A percentile compares a stretch with the other conserved stretches of the same genome.
Evolutionary conservation across 2,113 vertebrate species (phyloP).

Genomic region (Meleagris gallopavo): DNA sequence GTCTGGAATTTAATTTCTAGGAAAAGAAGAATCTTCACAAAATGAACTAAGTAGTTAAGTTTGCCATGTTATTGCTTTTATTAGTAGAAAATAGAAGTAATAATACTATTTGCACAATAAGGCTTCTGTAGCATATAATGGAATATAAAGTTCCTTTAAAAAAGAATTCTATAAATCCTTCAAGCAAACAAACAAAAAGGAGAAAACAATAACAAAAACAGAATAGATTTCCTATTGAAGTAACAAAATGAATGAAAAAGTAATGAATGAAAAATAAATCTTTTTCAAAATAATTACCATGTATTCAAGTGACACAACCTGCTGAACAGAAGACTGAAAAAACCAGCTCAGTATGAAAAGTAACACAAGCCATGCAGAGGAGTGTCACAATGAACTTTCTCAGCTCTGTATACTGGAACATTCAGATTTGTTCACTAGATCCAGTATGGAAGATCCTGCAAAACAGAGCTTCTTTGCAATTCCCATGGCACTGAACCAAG

Average conservation of each 20-base stretch:
- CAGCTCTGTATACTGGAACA: background rate
- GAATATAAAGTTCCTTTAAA: background rate
- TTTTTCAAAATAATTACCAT: background rate
- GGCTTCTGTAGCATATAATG: background rate
- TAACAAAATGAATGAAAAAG: background rate
- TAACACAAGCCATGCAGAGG: background rate
- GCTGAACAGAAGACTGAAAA: background rate
- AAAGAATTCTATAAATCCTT: background rate
- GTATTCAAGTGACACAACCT: background rate
- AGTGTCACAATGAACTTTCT: slow-evolving; percentile 26
- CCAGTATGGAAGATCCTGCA: background rate
- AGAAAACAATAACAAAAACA: background rate
- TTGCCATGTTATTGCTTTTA: background rate
- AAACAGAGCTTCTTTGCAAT: slow-evolving; percentile 53
- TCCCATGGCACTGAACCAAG: slow-evolving; percentile 74
- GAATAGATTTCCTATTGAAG: background rate
- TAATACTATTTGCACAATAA: background rate
- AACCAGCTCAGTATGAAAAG: background rate
- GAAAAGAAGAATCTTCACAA: background rate
- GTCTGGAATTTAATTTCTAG: background rate
- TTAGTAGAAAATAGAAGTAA: background rate
- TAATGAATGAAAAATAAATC: background rate
- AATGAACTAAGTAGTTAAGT: background rate
- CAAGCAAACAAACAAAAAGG: background rate
- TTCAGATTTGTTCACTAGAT: slow-evolving; percentile 20